Evolutionary conservation across 2,888 invertebrate genomes (phyloP).

Genomic region (Drosophila eohydei): DNA sequence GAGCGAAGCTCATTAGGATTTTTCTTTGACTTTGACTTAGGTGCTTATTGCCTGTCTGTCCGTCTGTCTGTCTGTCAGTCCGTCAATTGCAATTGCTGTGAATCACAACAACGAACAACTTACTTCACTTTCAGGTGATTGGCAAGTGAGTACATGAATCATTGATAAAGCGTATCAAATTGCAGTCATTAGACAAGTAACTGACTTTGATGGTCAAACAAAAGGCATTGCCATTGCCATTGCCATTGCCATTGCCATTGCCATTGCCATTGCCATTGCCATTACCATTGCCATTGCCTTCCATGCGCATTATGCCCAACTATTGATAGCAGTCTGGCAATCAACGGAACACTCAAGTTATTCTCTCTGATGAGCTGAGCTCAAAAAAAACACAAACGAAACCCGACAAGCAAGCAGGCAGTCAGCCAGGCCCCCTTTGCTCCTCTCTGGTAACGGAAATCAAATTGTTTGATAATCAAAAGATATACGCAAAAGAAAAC

Average conservation of each 20-base stretch:
- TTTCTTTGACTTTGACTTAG: constrained; percentile 44
- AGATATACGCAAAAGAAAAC: constrained; percentile 2
- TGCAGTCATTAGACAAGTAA: constrained; percentile 75
- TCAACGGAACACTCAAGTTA: constrained; percentile 54
- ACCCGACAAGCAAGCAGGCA: not conserved
- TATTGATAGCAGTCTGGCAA: constrained; percentile 54
- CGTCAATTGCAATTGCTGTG: constrained; percentile 58
- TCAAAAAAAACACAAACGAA: not conserved
- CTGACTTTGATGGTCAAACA: constrained; percentile 60
- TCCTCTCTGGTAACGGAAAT: constrained; percentile 36
- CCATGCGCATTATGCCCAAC: constrained; percentile 20
- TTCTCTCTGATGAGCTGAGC: constrained; percentile 24
- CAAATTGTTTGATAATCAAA: constrained; percentile 58
- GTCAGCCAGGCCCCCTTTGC: constrained; percentile 1
- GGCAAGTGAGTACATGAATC: constrained; percentile 69
- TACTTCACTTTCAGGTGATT: constrained; percentile 38
- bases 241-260: not conserved
- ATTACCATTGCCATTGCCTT: not conserved
- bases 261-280: not conserved
- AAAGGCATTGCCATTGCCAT: constrained; percentile 30
- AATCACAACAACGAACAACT: constrained; percentile 5
- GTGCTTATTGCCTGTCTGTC: constrained; percentile 57
- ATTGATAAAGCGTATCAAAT: constrained; percentile 77
- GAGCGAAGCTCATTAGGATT: constrained; percentile 36
- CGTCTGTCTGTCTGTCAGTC: constrained; percentile 45